phyloP scores from a whole-genome alignment of 2,888 invertebrate genomes.

The Nasonovia ribisnigri region DNA sequence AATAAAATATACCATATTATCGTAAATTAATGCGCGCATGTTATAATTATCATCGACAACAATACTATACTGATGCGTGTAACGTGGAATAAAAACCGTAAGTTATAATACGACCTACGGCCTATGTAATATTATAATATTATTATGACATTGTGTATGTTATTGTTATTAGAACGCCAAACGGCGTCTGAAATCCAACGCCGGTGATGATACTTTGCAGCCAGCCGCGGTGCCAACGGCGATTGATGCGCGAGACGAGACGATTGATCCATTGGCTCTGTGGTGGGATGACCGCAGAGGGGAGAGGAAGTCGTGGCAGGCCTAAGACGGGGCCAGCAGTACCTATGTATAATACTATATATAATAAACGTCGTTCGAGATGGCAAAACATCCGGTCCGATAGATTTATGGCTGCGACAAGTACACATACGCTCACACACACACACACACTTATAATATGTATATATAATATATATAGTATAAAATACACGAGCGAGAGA shows the following conservation, averaged over 20 bases:
- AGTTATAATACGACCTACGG: neutral
- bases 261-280: conserved; percentile 11
- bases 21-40: neutral
- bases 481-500: neutral
- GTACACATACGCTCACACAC: neutral
- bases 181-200: neutral
- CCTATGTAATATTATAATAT: neutral
- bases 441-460: neutral
- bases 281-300: neutral
- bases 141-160: neutral
- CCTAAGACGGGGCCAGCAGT: neutral
- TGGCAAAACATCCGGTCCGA: conserved; percentile 44
- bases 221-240: neutral
- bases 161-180: neutral
- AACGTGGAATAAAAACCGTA: neutral
- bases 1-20: neutral
- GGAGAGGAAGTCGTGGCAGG: neutral
- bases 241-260: conserved; percentile 8
- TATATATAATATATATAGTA: neutral
- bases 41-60: neutral
- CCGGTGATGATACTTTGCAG: neutral
- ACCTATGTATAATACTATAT: neutral
- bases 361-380: conserved; percentile 16
- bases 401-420: conserved; percentile 47
- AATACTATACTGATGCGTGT: neutral